These are phyloP conservation scores for Actinostola sp. DNA, from an alignment of 92 coral and sea anemone species.

Conservation along the genomic window DNA sequence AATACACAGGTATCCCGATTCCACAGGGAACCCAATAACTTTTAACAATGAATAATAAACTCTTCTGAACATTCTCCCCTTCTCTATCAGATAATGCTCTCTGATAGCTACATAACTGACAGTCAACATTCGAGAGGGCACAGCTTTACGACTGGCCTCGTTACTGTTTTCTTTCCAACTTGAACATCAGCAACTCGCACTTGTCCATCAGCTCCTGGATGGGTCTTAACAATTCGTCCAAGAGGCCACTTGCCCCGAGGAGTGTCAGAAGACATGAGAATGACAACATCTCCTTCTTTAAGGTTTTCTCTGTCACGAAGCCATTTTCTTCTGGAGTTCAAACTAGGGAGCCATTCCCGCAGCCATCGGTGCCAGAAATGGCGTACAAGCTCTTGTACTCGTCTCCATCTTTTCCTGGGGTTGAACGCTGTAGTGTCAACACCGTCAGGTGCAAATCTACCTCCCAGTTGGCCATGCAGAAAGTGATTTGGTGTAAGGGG, in stretches of 20 bases:
- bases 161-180: slow-evolving; percentile 26
- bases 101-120: no score
- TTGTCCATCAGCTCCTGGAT: slow-evolving; percentile 39
- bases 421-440: no score
- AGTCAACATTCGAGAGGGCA: slow-evolving; percentile 30
- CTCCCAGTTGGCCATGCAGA: slow-evolving; percentile 43
- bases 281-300: slow-evolving; percentile 36
- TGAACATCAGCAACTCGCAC: slow-evolving; percentile 46
- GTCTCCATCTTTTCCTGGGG: no score
- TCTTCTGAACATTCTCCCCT: no score
- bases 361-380: slow-evolving; percentile 56
- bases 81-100: no score
- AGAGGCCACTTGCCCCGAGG: slow-evolving; percentile 45
- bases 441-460: no score
- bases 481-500: slow-evolving; percentile 48
- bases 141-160: slow-evolving; percentile 41
- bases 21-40: no score
- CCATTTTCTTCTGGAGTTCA: slow-evolving; percentile 37
- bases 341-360: slow-evolving; percentile 51
- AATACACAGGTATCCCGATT: no score
- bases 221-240: slow-evolving; percentile 36
- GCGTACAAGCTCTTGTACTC: no score
- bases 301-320: no score
- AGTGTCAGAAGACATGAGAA: slow-evolving; percentile 49
- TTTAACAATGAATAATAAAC: no score